Evolutionary conservation across 2,888 invertebrate genomes (phyloP), one percentile per base, ranked within the genome.

Genomic region (Arge pagana): DNA sequence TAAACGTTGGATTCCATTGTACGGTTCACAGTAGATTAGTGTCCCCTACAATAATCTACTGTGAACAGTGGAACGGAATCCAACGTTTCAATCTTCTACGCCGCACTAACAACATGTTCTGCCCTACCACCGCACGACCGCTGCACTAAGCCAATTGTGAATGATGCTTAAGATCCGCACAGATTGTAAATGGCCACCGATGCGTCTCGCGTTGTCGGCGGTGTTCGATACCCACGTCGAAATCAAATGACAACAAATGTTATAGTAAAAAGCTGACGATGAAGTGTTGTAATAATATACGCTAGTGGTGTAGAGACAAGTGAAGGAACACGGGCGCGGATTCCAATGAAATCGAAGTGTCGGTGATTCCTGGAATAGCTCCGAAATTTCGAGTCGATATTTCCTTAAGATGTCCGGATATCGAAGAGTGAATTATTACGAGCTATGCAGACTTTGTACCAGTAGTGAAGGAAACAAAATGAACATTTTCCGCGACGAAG

Each of bases 401-500:
- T n/a, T n/a, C n/a, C n/a, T n/a, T 60, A 69, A 61, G 52, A 86
- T 86, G 85, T 81, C 85, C 60, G 86, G 84, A 66, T 85, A 86
- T 72, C 83, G 84, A 64, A 82, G 85, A 65, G 87, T 87, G 30
- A 86, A 85, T 75, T 87, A 85, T 72, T 85, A 85, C 71, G 87
- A 87, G 76, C 76, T 87, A 63, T 87, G 87, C 69, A 81, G 87
- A 62, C 77, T 87, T 57, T 87, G 87, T 71, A 85, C 85, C 15
- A 83, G 83, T 58, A 85, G 83, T 65, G 83, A 85, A 65, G 83
- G 83, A 53, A 81, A 80, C 59, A 86, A 84, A 74, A 82, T 84
- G 59, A 82, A 86, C 70, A 85, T 87, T 62, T 87, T 85, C 67
- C 83, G 85, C 31, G 80, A 83, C 54, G 85, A 87, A 65, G 85